Percentiles rank a stretch among this genome's conserved stretches.
Conservation (phyloP, 2,113 vertebrate species). For the Bettongia penicillata region DNA sequence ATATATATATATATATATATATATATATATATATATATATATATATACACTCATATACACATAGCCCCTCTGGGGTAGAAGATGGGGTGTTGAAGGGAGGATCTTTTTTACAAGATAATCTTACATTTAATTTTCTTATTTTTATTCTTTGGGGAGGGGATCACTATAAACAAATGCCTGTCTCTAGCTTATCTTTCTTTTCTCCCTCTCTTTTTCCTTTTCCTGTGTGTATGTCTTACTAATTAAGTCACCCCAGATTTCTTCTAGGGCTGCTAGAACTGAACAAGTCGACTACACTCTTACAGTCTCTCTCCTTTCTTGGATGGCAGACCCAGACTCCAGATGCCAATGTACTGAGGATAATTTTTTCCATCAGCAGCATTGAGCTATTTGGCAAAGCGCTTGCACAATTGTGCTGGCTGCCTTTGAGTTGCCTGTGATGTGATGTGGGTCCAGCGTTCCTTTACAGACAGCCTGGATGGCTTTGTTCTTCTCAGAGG, state of each 20-base stretch:
- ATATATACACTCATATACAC: constrained; percentile 57
- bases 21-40: constrained; percentile 4
- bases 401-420: constrained; percentile 61
- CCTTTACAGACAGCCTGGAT: constrained; percentile 58
- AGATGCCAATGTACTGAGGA: constrained; percentile 69
- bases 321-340: constrained; percentile 60
- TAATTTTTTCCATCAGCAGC: constrained; percentile 77
- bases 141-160: neutral
- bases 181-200: neutral
- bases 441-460: constrained; percentile 27
- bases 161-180: neutral
- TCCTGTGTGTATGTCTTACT: neutral
- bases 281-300: constrained; percentile 44
- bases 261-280: constrained; percentile 54
- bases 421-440: constrained; percentile 41
- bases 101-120: constrained; percentile 40
- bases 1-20: constrained; percentile 10
- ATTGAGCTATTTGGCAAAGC: constrained; percentile 71
- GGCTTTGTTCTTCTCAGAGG: constrained; percentile 68
- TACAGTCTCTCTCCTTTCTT: constrained; percentile 57
- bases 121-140: neutral
- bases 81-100: neutral
- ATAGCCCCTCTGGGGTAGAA: neutral
- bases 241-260: constrained; percentile 36
- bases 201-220: neutral